These are phyloP conservation scores for Chelonia mydas DNA, from an alignment of 2,797 vertebrate genomes.

Conservation along the genomic window DNA sequence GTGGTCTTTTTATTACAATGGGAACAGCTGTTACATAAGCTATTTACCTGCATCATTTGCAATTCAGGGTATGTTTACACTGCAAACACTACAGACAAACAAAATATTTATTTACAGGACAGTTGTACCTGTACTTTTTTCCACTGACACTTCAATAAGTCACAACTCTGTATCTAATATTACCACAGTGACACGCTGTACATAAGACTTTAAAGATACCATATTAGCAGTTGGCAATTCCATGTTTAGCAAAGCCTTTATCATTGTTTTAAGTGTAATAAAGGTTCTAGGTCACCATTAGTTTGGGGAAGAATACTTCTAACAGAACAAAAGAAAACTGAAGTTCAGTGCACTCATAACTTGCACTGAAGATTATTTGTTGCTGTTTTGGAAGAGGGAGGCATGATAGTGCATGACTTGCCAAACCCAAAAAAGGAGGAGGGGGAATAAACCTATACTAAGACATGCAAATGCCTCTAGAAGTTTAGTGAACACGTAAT, in stretches of 20 bases:
- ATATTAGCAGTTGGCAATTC: neutral
- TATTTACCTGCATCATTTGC: neutral
- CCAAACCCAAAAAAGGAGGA: neutral
- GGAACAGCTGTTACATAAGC: neutral
- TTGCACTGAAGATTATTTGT: neutral
- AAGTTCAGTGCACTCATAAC: neutral
- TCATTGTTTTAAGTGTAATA: neutral
- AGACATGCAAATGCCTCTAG: neutral
- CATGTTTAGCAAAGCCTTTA: neutral
- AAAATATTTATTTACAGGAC: neutral
- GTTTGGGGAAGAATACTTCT: neutral
- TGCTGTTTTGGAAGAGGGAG: neutral
- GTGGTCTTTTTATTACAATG: neutral
- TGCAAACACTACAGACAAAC: neutral
- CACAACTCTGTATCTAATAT: neutral
- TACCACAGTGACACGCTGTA: neutral
- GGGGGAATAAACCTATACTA: too few relatives aligned
- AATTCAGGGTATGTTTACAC: neutral
- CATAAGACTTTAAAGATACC: neutral
- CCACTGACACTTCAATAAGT: neutral
- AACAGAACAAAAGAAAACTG: neutral
- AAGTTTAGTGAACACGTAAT: neutral
- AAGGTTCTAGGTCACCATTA: neutral
- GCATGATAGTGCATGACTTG: neutral
- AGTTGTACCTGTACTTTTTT: neutral